Evolutionary conservation across 2,797 vertebrate species (phyloP).

Genomic region (Threskiornis aethiopicus): DNA sequence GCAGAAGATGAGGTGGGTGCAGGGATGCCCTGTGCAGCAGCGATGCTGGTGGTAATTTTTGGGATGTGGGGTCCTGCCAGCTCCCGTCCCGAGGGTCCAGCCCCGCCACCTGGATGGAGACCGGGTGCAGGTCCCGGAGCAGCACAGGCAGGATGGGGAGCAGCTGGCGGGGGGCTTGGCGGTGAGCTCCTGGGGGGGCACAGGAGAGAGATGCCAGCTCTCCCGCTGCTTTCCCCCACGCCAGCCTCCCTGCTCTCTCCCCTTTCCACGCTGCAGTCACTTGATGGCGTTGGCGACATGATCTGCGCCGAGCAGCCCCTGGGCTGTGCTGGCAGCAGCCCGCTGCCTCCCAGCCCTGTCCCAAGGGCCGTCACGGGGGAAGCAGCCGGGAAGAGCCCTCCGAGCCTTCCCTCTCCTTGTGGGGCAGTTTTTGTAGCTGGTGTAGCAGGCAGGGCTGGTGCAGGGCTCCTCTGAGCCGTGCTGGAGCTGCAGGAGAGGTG

Average conservation of each 20-base stretch:
- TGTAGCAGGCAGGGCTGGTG: background rate
- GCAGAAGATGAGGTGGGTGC: background rate
- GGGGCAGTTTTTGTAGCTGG: background rate
- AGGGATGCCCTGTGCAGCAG: background rate
- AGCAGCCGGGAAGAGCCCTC: background rate
- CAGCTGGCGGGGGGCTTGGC: fast-evolving
- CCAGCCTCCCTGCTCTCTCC: background rate
- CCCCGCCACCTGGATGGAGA: background rate
- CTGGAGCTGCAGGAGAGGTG: background rate
- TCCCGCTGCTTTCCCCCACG: background rate
- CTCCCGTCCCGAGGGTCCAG: background rate
- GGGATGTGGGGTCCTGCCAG: background rate
- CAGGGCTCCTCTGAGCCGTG: background rate
- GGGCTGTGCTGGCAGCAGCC: background rate
- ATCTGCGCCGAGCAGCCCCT: background rate
- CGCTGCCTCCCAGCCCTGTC: background rate
- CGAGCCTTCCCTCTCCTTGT: background rate
- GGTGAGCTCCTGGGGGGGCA: background rate
- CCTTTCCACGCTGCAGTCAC: background rate
- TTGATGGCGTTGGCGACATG: constrained; percentile 21
- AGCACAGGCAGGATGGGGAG: background rate
- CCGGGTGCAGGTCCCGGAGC: fast-evolving
- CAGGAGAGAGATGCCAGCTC: background rate
- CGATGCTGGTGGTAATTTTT: background rate
- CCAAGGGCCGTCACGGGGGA: background rate